Evolutionary conservation across 2,797 vertebrate genomes (phyloP), one percentile per base, ranked within the genome.

Genomic region (Lacerta bilineata): DNA sequence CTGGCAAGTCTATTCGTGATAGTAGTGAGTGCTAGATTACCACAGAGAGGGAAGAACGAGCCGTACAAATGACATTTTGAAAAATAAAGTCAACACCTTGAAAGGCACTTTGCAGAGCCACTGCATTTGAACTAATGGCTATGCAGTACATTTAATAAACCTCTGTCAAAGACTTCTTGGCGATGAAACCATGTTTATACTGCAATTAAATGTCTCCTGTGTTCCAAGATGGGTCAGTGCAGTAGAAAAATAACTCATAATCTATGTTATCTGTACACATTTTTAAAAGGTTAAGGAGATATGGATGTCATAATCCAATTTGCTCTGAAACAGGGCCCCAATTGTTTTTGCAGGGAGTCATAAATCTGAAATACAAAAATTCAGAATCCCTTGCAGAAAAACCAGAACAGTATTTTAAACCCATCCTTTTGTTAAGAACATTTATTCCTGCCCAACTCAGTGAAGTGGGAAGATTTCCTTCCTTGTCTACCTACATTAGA

Each of bases 11-110:
- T 85, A 36, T 80, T 92, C 1, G 2, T 91, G 75, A 82, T 6
- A 85, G 76, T 72, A 86, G 64, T 43, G n/a, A 82, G 86, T 89
- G 25, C 0, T 77, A 59, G 87, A 88, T 77, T 88, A 20, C 72
- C 2, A 41, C 69, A 85, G 72, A 15, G 68, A 90, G 88, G 27
- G 15, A 92, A 88, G 87, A 89, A 79, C 76, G 79, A 89, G n/a
- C 41, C 78, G 9, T 75, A 68, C 55, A 83, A 84, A 74, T 0
- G 43, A 11, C 59, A 8, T n/a, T 59, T 71, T 0, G 0, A 50
- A 8, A 39, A 78, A 75, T 50, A 91, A 93, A 87, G 71, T 33
- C 39, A 78, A 83, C 20, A 8, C 9, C 87, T 17, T 89, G 29
- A 80, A 91, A 85, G 33, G 1, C 43, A 74, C 75, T 90, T 91